phyloP scores from a whole-genome alignment of 2,113 vertebrate genomes.

The Chionis minor region DNA sequence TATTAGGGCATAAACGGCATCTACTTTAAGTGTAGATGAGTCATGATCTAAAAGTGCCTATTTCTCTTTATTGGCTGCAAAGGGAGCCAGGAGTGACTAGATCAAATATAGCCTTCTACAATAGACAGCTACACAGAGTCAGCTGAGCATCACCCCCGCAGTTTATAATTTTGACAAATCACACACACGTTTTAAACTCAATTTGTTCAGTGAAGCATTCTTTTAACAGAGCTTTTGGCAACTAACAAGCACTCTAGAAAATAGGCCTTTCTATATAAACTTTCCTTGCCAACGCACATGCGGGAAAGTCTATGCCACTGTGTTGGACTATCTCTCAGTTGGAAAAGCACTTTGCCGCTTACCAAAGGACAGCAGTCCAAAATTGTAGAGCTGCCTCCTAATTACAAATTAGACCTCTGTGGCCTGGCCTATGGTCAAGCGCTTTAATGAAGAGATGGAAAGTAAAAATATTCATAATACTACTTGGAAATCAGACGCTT shows the following conservation, averaged over 20 bases:
- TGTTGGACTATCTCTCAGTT: fast-evolving
- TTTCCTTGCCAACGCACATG: background rate
- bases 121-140: background rate
- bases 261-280: background rate
- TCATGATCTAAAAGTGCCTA: slow-evolving; percentile 10
- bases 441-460: background rate
- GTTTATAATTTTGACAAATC: slow-evolving; percentile 44
- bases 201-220: background rate
- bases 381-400: background rate
- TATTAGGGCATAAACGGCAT: background rate
- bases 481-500: too few relatives aligned
- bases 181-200: background rate
- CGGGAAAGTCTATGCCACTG: background rate
- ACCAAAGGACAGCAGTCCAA: background rate
- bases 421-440: background rate
- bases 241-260: background rate
- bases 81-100: background rate
- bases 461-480: background rate
- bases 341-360: background rate
- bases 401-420: background rate
- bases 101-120: slow-evolving; percentile 36
- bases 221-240: slow-evolving; percentile 11
- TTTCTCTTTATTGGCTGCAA: slow-evolving; percentile 24
- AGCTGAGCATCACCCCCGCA: slow-evolving; percentile 2
- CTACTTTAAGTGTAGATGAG: background rate